phyloP scores from a whole-genome alignment of 2,113 vertebrate genomes.

The Trinectes maculatus region DNA sequence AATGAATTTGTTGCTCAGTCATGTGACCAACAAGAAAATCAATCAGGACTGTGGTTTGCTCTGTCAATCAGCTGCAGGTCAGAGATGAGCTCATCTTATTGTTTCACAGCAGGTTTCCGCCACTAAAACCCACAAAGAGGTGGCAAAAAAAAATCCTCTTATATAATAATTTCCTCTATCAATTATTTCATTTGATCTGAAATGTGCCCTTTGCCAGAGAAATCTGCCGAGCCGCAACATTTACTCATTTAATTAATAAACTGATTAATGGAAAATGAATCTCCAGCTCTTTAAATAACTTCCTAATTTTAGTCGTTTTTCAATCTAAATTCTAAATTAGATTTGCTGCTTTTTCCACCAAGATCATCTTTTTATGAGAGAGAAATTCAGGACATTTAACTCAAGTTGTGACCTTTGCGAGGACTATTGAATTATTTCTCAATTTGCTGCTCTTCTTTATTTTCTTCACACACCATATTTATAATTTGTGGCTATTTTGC shows the following conservation, averaged over 20 bases:
- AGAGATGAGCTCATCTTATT: too few relatives aligned
- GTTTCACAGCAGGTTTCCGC: too few relatives aligned
- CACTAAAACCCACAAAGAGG: too few relatives aligned
- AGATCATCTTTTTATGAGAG: background rate
- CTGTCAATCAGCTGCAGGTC: too few relatives aligned
- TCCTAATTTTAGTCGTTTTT: too few relatives aligned
- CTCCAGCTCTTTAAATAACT: too few relatives aligned
- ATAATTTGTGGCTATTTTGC: background rate
- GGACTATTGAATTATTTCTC: conserved; percentile 1
- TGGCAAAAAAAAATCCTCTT: too few relatives aligned
- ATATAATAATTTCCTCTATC: too few relatives aligned
- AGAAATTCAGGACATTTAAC: background rate
- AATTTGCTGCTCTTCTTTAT: conserved; percentile 10
- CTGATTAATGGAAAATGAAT: background rate
- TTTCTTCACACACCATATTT: background rate
- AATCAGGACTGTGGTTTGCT: background rate
- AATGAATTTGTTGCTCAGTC: background rate
- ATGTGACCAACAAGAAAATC: background rate
- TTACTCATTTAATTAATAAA: background rate
- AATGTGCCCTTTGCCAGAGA: too few relatives aligned
- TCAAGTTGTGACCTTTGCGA: conserved; percentile 20
- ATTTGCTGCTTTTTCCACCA: background rate
- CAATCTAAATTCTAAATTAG: too few relatives aligned
- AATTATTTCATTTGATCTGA: too few relatives aligned
- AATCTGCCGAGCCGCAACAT: background rate